Evolutionary conservation across 92 coral and sea anemone genomes (phyloP), one percentile per base, ranked within the genome.

Genomic region (Parazoanthus atlanticus): DNA sequence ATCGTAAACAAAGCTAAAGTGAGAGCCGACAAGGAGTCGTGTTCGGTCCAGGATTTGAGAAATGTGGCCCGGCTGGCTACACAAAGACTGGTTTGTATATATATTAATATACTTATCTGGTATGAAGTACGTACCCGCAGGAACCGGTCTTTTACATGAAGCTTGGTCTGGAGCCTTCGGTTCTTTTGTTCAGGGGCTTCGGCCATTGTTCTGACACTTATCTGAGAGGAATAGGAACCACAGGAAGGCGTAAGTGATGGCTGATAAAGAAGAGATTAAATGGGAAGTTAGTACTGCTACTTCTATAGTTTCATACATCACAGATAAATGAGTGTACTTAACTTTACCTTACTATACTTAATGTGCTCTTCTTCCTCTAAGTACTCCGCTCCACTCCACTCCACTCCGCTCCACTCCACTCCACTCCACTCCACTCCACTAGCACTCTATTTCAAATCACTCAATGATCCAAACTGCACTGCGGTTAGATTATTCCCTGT

Each of bases 101-200:
- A 21, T 5, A 26, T 12, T 10, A n/a, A 34, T 11, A 70, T 70
- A 26, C n/a, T 77, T 40, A 4, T 40, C 34, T 25, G 30, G 69
- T 31, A 31, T 33, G 6, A 72, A 26, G 56, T 71, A 69, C 87
- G 1, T 69, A 84, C 87, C 87, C 87, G 87, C 87, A 84, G 65
- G 38, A 84, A 84, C 30, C 87, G 87, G 40, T 84, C 87, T 41
- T 84, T 84, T 0, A 84, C 87, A 74, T 84, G 87, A 46, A 84
- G 78, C 31, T 84, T 84, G 25, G 87, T 84, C 61, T 84, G 87
- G 66, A 84, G 83, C 81, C 89, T 86, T 8, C 83, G 73, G 30
- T 78, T 86, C 34, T 61, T 86, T 29, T 78, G 82, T 32, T 74
- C 89, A 30, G 89, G 74, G 54, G 82, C 89, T 76, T 86, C 89